A percentile compares a stretch with the other conserved stretches of the same genome.
phyloP scores from a whole-genome alignment of 2,888 invertebrate species.

The Drosophila vallismaia region DNA sequence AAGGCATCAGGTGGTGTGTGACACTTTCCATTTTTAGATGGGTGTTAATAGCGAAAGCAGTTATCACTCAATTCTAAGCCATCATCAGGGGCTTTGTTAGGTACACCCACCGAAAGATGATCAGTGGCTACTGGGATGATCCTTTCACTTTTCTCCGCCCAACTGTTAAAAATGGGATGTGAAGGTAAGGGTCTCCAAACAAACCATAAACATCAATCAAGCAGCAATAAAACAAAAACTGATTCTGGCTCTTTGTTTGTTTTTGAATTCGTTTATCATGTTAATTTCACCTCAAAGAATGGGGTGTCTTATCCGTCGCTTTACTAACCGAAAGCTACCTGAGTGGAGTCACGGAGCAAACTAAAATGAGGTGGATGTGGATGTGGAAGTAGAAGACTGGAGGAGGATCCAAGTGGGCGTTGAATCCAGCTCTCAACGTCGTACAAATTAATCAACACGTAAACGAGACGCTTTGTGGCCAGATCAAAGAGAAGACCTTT shows the following conservation, averaged over 20 bases:
- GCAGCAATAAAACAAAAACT: constrained; percentile 49
- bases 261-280: constrained; percentile 46
- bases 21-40: constrained; percentile 69
- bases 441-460: constrained; percentile 75
- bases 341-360: constrained; percentile 22
- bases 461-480: constrained; percentile 47
- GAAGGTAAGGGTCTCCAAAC: constrained; percentile 7
- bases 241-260: constrained; percentile 5
- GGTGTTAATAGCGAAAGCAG: constrained; percentile 57
- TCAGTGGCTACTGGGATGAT: constrained; percentile 48
- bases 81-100: constrained; percentile 17
- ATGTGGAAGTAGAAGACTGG: constrained; percentile 18
- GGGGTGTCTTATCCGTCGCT: constrained; percentile 46
- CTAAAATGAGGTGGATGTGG: constrained; percentile 4
- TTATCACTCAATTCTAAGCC: constrained; percentile 26
- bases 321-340: constrained; percentile 49
- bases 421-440: constrained; percentile 50
- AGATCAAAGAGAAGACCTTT: constrained; percentile 55
- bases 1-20: constrained; percentile 40
- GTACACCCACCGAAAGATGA: constrained; percentile 45
- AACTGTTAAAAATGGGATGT: constrained; percentile 56
- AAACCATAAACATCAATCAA: constrained; percentile 69
- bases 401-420: constrained; percentile 60
- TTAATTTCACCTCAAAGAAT: constrained; percentile 53
- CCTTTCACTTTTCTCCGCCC: constrained; percentile 69